phyloP scores from a whole-genome alignment of 2,797 vertebrate species.

The Macrochelys suwanniensis region DNA sequence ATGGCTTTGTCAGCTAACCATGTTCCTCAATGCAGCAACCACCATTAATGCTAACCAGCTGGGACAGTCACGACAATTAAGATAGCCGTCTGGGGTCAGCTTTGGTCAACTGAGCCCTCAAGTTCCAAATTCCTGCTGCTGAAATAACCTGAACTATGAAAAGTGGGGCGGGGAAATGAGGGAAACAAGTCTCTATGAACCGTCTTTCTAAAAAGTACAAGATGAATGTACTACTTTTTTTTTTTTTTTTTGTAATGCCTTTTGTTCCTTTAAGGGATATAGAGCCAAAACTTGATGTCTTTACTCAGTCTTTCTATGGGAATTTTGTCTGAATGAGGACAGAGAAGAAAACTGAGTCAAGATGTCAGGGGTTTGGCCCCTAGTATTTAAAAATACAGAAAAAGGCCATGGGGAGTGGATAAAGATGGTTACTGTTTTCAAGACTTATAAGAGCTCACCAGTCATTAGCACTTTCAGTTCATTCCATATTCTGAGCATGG shows the following conservation, averaged over 20 bases:
- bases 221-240: background rate
- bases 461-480: background rate
- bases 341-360: background rate
- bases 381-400: background rate
- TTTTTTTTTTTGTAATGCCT: background rate
- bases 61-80: background rate
- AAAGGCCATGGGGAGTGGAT: background rate
- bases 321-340: constrained; percentile 34
- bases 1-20: background rate
- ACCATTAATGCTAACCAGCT: constrained; percentile 12
- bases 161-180: background rate
- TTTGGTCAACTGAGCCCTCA: background rate
- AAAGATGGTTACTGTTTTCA: background rate
- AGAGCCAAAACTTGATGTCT: constrained; percentile 4
- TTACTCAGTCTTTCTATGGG: background rate
- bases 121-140: constrained; percentile 18
- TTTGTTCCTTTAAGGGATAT: constrained; percentile 64
- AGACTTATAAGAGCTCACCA: background rate
- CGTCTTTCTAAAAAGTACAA: background rate
- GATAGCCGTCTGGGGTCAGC: background rate
- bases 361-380: constrained; percentile 38
- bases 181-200: constrained; percentile 23
- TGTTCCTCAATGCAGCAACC: background rate
- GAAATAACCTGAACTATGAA: constrained; percentile 13
- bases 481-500: background rate